Conservation (phyloP, 2,113 vertebrate genomes). For the Ictalurus punctatus region DNA sequence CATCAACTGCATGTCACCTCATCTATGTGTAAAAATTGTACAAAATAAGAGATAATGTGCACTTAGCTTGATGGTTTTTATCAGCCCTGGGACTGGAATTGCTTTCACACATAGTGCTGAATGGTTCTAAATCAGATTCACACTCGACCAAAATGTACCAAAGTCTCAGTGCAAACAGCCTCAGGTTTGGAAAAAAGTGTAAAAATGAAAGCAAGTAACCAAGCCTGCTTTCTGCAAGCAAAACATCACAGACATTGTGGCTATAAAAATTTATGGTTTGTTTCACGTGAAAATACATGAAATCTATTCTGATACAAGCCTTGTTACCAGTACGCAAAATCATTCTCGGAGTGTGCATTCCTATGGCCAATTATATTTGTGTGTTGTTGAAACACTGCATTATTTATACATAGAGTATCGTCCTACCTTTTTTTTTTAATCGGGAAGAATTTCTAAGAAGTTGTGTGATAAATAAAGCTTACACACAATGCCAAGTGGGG, state of each 20-base stretch:
- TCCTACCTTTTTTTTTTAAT: not conserved
- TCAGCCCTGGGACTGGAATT: not conserved
- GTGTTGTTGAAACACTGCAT: not conserved
- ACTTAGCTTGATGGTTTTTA: not conserved
- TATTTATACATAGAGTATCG: no score
- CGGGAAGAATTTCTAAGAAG: not conserved
- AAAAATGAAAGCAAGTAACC: not conserved
- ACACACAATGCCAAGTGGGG: not conserved
- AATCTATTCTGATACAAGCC: not conserved
- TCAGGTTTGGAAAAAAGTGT: constrained; percentile 23
- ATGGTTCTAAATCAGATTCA: not conserved
- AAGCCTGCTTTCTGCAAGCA: not conserved
- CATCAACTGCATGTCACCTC: not conserved
- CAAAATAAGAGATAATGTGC: not conserved
- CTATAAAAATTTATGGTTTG: not conserved
- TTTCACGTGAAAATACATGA: not conserved
- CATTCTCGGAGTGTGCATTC: not conserved
- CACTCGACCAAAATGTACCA: not conserved
- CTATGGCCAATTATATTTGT: no score
- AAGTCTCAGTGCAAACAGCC: constrained; percentile 7
- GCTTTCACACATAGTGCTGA: not conserved
- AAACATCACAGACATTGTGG: not conserved
- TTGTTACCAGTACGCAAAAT: not conserved
- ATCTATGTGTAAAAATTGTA: not conserved
- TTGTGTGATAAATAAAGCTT: not conserved